A percentile compares a stretch with the other conserved stretches of the same genome.
Evolutionary conservation across 35 echinoderm and acorn worm species (phyloP).

Genomic region (Lytechinus variegatus): DNA sequence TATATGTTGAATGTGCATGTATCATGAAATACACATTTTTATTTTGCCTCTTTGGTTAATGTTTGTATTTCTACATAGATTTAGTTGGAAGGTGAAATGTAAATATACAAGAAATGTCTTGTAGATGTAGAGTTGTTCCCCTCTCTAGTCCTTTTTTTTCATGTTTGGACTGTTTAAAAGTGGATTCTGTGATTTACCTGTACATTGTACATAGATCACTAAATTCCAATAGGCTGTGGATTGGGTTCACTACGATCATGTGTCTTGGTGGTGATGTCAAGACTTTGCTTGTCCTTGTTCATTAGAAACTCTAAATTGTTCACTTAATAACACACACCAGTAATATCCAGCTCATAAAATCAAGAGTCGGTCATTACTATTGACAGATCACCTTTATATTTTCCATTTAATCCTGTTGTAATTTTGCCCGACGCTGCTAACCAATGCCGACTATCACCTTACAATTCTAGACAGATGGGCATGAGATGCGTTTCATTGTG

Average conservation of each 20-base stretch:
- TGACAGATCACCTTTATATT: not conserved
- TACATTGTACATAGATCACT: too few species aligned
- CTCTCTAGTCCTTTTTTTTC: not conserved
- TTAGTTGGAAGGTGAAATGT: not conserved
- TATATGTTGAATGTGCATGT: not conserved
- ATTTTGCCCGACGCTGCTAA: too few species aligned
- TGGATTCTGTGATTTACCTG: too few species aligned
- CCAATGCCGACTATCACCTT: not conserved
- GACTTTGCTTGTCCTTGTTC: not conserved
- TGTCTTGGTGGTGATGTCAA: not conserved
- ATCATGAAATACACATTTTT: not conserved
- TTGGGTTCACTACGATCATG: too few species aligned
- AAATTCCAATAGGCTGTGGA: too few species aligned
- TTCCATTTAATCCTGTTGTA: not conserved
- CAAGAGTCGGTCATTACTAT: not conserved
- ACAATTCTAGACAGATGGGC: not conserved
- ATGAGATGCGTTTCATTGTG: not conserved
- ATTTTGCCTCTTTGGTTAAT: not conserved
- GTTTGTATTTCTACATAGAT: not conserved
- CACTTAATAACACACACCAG: too few species aligned
- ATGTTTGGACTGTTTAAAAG: too few species aligned
- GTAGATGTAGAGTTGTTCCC: not conserved
- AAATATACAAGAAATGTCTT: not conserved
- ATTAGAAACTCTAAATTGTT: not conserved
- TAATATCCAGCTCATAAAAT: not conserved